phyloP scores from a whole-genome alignment of 2,113 vertebrate genomes.

The Channa argus region DNA sequence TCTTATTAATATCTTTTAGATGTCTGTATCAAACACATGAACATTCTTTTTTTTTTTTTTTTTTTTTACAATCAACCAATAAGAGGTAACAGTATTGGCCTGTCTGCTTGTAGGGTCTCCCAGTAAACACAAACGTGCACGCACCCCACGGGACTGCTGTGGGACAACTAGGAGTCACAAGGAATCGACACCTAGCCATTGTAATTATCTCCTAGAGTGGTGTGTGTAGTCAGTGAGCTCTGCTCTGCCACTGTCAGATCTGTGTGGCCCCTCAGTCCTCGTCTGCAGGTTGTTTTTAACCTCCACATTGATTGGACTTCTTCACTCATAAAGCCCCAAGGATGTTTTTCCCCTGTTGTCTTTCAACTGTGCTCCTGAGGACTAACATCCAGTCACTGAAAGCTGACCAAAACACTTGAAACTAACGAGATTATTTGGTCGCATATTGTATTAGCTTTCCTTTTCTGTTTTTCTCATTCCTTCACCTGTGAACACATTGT shows the following conservation, averaged over 20 bases:
- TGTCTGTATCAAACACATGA: conserved; percentile 37
- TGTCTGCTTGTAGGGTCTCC: conserved; percentile 28
- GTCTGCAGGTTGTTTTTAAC: conserved; percentile 74
- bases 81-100: conserved; percentile 23
- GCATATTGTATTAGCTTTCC: conserved; percentile 9
- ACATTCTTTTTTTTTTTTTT: conserved; percentile 46
- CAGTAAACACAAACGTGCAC: conserved; percentile 17
- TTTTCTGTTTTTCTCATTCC: conserved; percentile 23
- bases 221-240: conserved; percentile 59
- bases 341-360: conserved; percentile 78
- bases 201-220: conserved; percentile 84
- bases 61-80: conserved; percentile 14
- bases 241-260: conserved; percentile 61
- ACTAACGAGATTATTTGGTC: conserved; percentile 73
- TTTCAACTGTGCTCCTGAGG: conserved; percentile 71
- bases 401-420: conserved; percentile 73
- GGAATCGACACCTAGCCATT: conserved; percentile 61
- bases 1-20: conserved; percentile 38
- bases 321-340: conserved; percentile 38
- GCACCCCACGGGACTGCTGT: conserved; percentile 57
- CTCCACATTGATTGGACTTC: conserved; percentile 51
- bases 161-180: conserved; percentile 65
- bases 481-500: conserved; percentile 19
- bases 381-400: conserved; percentile 71
- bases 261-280: conserved; percentile 58